Percentiles rank a stretch among this genome's conserved stretches.
phyloP scores from a whole-genome alignment of 2,888 invertebrate genomes.

The Vannuccia rotundouncinata region DNA sequence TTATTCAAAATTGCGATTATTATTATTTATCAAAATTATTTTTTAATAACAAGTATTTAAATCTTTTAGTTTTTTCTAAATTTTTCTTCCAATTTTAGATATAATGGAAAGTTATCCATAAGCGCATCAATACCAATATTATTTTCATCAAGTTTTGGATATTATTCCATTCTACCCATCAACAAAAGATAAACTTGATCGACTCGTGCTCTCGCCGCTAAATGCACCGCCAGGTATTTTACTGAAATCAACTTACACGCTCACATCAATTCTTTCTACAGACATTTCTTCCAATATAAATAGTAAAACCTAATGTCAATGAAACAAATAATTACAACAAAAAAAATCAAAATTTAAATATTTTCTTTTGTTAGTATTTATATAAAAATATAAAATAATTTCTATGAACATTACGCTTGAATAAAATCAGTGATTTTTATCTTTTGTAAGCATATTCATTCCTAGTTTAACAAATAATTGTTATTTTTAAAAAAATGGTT shows the following conservation, averaged over 20 bases:
- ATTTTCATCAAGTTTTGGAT: background rate
- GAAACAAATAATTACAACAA: background rate
- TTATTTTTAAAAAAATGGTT: no score
- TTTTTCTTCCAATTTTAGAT: background rate
- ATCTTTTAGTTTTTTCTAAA: background rate
- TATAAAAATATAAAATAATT: background rate
- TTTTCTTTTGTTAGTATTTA: background rate
- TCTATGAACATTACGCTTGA: background rate
- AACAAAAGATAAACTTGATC: background rate
- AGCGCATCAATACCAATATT: background rate
- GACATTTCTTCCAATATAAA: background rate
- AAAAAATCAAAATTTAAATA: background rate
- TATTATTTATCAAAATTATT: background rate
- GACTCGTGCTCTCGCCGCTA: background rate
- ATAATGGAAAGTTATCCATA: background rate
- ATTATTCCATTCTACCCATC: background rate
- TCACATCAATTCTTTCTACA: background rate
- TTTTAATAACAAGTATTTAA: background rate
- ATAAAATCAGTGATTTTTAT: background rate
- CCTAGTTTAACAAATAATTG: background rate
- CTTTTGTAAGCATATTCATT: background rate
- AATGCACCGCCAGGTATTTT: background rate
- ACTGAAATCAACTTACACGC: background rate
- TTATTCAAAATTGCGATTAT: background rate
- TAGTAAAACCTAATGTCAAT: background rate